Evolutionary conservation across 2,888 invertebrate genomes (phyloP), one percentile per base, ranked within the genome.

Genomic region (Volucella zonaria): DNA sequence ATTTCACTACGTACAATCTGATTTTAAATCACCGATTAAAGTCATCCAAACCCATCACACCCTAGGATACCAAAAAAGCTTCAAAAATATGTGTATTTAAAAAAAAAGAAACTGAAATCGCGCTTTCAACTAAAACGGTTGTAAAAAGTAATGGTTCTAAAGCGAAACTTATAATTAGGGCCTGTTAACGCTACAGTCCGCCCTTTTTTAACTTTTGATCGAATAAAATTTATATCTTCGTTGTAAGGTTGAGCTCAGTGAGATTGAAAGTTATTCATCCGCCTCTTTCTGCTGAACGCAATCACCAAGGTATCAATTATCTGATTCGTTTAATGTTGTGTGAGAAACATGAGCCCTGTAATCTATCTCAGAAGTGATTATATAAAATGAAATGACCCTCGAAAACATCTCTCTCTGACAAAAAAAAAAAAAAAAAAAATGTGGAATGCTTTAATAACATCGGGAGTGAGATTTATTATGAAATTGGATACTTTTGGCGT

Each of bases 331-430:
- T 83, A 62, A 83, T 83, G 71, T 67, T 71, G 79, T 75, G 79
- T 47, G 83, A 79, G 83, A 79, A 83, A 83, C 71, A 54, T 80
- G 79, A 83, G 43, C 79, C 75, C 59, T 71, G 59, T 75, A 76
- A 75, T 83, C 58, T 75, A 79, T 71, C 61, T 56, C 66, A 12
- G 15, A 67, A 45, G 52, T 71, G 43, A 75, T 83, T 80, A 68
- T 75, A 70, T 31, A 40, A 49, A 61, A 38, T 42, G 11, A 58
- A 51, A 68, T 68, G 78, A 70, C 52, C 74, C 58, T 47, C 64
- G 9, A 31, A 31, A 31, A 31, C 4, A 6, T 31, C 6, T 31
- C 31, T 31, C 6, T 31, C 4, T 31, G 31, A 6, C 18, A 23
- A 45, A 38, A 56, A 62, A 54, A 38, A 54, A 67, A 67, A 77